phyloP scores from a whole-genome alignment of 2,888 invertebrate species.

The Orthosia gothica region DNA sequence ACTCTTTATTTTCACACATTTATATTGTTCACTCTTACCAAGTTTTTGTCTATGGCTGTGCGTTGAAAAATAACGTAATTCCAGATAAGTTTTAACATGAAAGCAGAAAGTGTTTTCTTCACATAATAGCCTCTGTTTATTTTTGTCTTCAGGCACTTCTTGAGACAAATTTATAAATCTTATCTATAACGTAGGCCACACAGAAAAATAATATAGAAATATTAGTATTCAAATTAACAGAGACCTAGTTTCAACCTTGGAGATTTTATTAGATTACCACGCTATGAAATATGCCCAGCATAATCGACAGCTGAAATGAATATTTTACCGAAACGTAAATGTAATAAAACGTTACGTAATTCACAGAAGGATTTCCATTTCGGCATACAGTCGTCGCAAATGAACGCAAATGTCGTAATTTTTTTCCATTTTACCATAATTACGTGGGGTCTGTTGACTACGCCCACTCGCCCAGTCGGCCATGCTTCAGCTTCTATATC shows the following conservation, averaged over 20 bases:
- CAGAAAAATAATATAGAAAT: neutral
- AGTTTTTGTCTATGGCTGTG: conserved; percentile 36
- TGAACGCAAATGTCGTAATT: conserved; percentile 55
- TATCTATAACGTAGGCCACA: conserved; percentile 20
- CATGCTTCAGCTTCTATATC: conserved; percentile 52
- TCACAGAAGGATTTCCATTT: conserved; percentile 44
- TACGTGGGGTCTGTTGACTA: too few species aligned
- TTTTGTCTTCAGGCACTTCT: conserved; percentile 20
- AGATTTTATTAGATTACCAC: neutral
- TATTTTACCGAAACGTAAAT: conserved; percentile 41
- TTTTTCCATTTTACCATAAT: too few species aligned
- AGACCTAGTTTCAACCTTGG: neutral
- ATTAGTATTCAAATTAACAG: neutral
- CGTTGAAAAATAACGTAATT: conserved; percentile 51
- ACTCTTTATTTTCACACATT: conserved; percentile 71
- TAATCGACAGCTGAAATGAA: conserved; percentile 43
- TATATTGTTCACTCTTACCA: conserved; percentile 58
- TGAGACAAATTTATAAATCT: conserved; percentile 11
- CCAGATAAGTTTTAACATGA: conserved; percentile 52
- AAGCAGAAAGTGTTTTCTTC: conserved; percentile 21
- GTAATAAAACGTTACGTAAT: conserved; percentile 39
- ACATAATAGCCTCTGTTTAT: conserved; percentile 31
- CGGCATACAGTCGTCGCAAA: conserved; percentile 37
- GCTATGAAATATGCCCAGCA: conserved; percentile 1
- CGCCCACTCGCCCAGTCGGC: conserved; percentile 17